Percentiles rank a stretch among this genome's conserved stretches.
Conservation (phyloP, 2,888 invertebrate species). For the Meteorus colon region DNA sequence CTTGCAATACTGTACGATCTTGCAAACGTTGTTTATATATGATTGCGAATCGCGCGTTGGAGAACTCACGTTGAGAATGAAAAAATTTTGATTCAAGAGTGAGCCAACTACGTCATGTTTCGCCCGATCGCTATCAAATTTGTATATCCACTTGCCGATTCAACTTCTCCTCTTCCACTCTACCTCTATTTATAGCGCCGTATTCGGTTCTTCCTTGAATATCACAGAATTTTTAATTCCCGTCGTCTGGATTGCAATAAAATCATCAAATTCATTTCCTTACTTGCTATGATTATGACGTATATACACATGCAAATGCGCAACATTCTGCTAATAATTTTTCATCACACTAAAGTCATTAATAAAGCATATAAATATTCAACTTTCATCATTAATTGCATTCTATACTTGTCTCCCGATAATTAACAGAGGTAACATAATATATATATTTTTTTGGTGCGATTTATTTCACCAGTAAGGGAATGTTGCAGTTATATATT, state of each 20-base stretch:
- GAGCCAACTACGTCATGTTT: not conserved
- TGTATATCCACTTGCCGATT: not conserved
- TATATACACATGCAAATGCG: not conserved
- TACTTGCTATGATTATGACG: conserved; percentile 5
- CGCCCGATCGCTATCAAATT: not conserved
- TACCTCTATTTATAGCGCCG: not conserved
- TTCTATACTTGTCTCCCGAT: not conserved
- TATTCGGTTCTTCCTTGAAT: not conserved
- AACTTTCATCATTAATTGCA: conserved; percentile 12
- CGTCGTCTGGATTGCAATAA: not conserved
- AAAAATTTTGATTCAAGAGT: not conserved
- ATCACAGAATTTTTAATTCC: not conserved
- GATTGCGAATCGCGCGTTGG: not conserved
- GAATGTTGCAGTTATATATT: not conserved
- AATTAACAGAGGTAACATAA: not conserved
- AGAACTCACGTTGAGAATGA: not conserved
- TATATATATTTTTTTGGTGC: not conserved
- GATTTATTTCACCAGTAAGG: not conserved
- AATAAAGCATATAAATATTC: not conserved
- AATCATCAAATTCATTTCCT: conserved; percentile 3
- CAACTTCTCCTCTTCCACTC: not conserved
- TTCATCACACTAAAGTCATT: not conserved
- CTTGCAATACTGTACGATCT: not conserved
- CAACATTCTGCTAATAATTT: not conserved
- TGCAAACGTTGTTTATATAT: not conserved